Evolutionary conservation across 2,797 vertebrate species (phyloP).

Genomic region (Hydrophis major): DNA sequence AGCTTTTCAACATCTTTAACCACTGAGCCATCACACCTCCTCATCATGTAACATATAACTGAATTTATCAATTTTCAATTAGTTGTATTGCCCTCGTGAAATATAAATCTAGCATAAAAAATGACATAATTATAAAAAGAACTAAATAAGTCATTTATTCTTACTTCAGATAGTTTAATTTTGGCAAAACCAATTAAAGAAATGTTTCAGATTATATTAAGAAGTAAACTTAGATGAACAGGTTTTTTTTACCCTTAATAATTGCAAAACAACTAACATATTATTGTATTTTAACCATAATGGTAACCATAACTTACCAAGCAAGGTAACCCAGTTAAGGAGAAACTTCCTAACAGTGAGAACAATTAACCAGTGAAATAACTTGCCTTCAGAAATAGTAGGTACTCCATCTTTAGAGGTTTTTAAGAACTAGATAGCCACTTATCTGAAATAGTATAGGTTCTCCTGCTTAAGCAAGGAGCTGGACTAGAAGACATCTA

Average conservation of each 20-base stretch:
- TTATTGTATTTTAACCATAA: not conserved
- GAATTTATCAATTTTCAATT: not conserved
- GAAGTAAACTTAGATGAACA: not conserved
- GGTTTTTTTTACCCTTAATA: not conserved
- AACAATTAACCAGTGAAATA: too few relatives aligned
- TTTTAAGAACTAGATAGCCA: too few relatives aligned
- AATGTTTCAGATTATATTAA: conserved; percentile 34
- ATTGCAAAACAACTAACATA: not conserved
- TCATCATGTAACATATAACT: not conserved
- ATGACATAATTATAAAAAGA: not conserved
- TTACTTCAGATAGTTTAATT: not conserved
- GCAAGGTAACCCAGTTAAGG: not conserved
- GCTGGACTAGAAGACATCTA: too few relatives aligned
- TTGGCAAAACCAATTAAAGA: not conserved
- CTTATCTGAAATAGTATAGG: too few relatives aligned
- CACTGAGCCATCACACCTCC: too few relatives aligned
- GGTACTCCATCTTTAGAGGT: too few relatives aligned
- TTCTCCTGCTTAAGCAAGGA: too few relatives aligned
- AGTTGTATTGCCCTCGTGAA: not conserved
- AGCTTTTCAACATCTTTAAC: too few relatives aligned
- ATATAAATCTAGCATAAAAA: not conserved
- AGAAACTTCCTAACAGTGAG: too few relatives aligned
- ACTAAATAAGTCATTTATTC: not conserved
- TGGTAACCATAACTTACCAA: not conserved
- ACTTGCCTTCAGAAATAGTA: too few relatives aligned